Base-by-base conservation (phyloP, 1,140 invertebrate genomes). In the Cataglyphis hispanica region DNA sequence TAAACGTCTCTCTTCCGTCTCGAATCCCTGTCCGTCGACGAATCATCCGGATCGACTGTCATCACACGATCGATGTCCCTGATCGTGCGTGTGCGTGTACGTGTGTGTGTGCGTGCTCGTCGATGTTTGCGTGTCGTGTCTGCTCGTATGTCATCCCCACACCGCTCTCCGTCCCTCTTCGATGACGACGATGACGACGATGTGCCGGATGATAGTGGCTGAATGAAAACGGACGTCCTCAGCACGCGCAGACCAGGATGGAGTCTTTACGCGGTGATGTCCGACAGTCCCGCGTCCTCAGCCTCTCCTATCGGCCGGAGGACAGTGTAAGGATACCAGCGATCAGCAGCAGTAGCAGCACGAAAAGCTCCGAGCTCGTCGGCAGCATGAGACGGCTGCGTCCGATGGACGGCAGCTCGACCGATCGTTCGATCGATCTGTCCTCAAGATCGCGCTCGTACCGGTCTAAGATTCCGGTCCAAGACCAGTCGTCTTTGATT, bases 171-270 rank as follows among this genome's bases (percentile, higher is more conserved):
- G 43, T 40, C n/a, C 43, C 74, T 43, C 16, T 60, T 84, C 46
- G 53, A 67, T 37, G 40, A 66, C 22, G 37, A 78, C 66, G 1
- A 66, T 40, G n/a, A 85, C 58, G 60, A 86, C 13, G 3, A 85
- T 61, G 8, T 6, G 63, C 37, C 69, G 34, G 56, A 16, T 84
- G 74, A 80, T 89, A 94, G 94, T 94, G 94, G 94, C 90, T 94
- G 92, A 93, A 94, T 64, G 94, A 94, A 81, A 94, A 94, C 86
- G 93, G 91, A 87, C 87, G 58, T 85, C 88, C 81, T 46, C 89
- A 89, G 88, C 88, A 86, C 74, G 72, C 22, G 31, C 81, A 37
- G 25, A 2, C 78, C 56, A 83, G 66, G 78, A 81, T 75, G 88
- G 87, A 75, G 66, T 69, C 81, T 2, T 61, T 89, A 1, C 43